Conservation (phyloP, 2,113 vertebrate species). For the Donacobius atricapilla region DNA sequence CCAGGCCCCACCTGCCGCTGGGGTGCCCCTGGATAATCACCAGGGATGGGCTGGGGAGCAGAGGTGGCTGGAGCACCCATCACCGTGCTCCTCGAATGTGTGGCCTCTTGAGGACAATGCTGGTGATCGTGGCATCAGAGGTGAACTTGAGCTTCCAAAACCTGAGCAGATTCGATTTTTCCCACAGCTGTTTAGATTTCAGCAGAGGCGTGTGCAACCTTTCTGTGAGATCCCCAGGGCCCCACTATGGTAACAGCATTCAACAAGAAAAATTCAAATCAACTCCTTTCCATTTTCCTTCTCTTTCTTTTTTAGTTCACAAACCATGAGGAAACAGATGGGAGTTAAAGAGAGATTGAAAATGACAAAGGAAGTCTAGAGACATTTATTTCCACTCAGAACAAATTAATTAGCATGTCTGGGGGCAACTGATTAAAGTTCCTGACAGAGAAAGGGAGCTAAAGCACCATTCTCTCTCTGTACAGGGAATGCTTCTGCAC, state of each 20-base stretch:
- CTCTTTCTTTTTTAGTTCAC: constrained; percentile 15
- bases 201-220: constrained; percentile 33
- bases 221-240: constrained; percentile 54
- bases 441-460: not conserved
- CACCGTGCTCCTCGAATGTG: not conserved
- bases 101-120: not conserved
- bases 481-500: not conserved
- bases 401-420: constrained; percentile 62
- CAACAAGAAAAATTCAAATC: constrained; percentile 60
- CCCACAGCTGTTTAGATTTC: constrained; percentile 57
- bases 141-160: not conserved
- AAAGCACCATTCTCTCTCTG: not conserved
- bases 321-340: constrained; percentile 61
- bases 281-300: not conserved
- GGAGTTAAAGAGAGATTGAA: constrained; percentile 53
- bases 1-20: not conserved
- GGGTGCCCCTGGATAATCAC: accelerated
- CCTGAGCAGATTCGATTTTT: not conserved
- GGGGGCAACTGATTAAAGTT: constrained; percentile 36
- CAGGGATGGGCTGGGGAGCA: accelerated
- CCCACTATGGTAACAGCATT: constrained; percentile 3
- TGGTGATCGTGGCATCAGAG: not conserved
- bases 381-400: constrained; percentile 56
- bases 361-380: constrained; percentile 57
- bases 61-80: not conserved